Evolutionary conservation across 53 echinoderm and acorn worm species (phyloP), one percentile per base, ranked within the genome.

Genomic region (Mesocentrotus franciscanus): DNA sequence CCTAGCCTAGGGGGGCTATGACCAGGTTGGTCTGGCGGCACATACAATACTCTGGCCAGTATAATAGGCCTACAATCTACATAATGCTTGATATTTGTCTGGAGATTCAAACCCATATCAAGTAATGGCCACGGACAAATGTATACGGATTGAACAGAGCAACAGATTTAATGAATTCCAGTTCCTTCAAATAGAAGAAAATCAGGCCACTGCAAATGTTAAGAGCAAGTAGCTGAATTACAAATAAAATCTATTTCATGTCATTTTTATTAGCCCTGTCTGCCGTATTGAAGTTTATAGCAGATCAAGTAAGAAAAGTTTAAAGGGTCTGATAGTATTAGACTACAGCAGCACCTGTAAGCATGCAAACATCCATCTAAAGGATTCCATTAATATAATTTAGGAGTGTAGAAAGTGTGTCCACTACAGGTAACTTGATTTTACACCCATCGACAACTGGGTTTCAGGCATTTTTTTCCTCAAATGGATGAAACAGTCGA

Each of bases 371-470:
- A 85, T 27, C 2, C 85, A 85, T 85, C 32, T 35, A 10, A 49
- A 33, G 33, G 27, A 8, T 32, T 34, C 71, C 71, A 92, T 68
- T 92, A 92, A 90, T 90, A n/a, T 90, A 66, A 90, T 90, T 90
- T 90, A 56, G 34, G 22, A 35, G 27, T 92, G 92, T 8, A 49
- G 92, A 92, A 70, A 70, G 71, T 70, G 92, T 70, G 49, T 92
- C 42, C 71, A 90, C 60, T 85, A 36, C 87, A 85, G 42, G 57
- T 85, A 90, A 90, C 90, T 32, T 26, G 55, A 90, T 90, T 90
- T n/a, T 27, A 39, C 2, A 90, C 27, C 33, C 58, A 90, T 29
- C 60, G 9, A 24, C 90, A 90, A 60, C 90, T 90, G 61, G 61
- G 24, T 61, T 90, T 90, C 90, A 90, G 30, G 22, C 87, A 57